Base-by-base conservation (phyloP, 2,113 vertebrate species). In the Eupsittula cactorum region DNA sequence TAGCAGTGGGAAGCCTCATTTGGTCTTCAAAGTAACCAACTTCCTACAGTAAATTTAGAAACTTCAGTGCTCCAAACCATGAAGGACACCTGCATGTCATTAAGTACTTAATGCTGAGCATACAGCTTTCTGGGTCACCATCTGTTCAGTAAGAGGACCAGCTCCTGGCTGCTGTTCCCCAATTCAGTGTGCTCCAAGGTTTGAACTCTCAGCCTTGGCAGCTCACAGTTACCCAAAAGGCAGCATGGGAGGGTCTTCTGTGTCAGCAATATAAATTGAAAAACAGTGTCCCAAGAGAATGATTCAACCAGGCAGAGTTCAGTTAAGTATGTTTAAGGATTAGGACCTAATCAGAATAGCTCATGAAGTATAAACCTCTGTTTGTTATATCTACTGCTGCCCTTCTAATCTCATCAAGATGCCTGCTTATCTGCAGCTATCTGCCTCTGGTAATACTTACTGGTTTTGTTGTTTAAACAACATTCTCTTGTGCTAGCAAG, bases 91-190 rank as follows among this genome's bases (percentile, higher is more conserved):
- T 96, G 95, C 92, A 92, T 86, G 69, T 91, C 86, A 96, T 96
- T 95, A 96, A 94, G 95, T 64, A 81, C 88, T 96, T 93, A 95
- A 92, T 84, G 82, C 90, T 93, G 93, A 95, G 88, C 73, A 91
- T 63, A 75, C 47, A 95, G 93, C 88, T 96, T 96, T 93, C 95
- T 96, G 95, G 95, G 93, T 93, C 96, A 96, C 93, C 96, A 97
- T 97, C 96, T 97, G 95, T 65, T 95, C 88, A 44, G 55, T 35
- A 62, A 46, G n/a, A 95, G 74, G 57, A 94, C 83, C 77, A 70
- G 74, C n/a, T 90, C 74, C 88, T 73, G 62, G 69, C 86, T 78
- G 57, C 65, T 46, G 19, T 31, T 96, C 52, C 59, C 86, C 86
- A 78, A 0, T 75, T 84, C 55, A 50, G 16, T 6, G 28, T n/a